Conservation (phyloP, 2,888 invertebrate species). For the Anticlea derivata region DNA sequence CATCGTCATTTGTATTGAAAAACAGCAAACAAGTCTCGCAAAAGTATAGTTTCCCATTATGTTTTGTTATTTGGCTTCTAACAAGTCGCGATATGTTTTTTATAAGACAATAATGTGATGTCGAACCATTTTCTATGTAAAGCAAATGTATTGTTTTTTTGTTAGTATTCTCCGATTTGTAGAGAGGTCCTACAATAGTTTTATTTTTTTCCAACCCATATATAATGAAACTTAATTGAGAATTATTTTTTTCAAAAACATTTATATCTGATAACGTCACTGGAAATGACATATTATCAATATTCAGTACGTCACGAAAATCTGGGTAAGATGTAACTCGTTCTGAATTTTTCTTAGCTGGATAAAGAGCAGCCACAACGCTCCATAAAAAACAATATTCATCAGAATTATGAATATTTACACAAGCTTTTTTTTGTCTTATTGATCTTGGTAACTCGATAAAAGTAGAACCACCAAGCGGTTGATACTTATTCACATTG, state of each 20-base stretch:
- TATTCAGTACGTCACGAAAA: background rate
- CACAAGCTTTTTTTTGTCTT: background rate
- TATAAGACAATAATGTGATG: conserved; percentile 3
- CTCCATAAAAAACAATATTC: background rate
- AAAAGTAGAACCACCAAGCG: background rate
- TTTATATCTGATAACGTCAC: background rate
- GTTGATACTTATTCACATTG: background rate
- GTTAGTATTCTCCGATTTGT: background rate
- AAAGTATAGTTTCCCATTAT: conserved; percentile 3
- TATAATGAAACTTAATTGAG: background rate
- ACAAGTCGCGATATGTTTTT: background rate
- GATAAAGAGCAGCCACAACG: background rate
- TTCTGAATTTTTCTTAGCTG: background rate
- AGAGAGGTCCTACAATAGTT: background rate
- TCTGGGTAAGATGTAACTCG: background rate
- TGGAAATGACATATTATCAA: background rate
- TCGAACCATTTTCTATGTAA: background rate
- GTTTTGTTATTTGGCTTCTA: conserved; percentile 2
- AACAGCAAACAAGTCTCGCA: conserved; percentile 8
- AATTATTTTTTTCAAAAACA: background rate
- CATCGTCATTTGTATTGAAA: background rate
- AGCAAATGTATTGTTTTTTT: background rate
- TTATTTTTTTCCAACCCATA: background rate
- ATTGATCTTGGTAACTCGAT: background rate
- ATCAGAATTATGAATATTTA: background rate